Percentiles rank a stretch among this genome's conserved stretches.
These are phyloP conservation scores for Pyrrhia umbra DNA, from an alignment of 2,888 invertebrate species.

Conservation along the genomic window DNA sequence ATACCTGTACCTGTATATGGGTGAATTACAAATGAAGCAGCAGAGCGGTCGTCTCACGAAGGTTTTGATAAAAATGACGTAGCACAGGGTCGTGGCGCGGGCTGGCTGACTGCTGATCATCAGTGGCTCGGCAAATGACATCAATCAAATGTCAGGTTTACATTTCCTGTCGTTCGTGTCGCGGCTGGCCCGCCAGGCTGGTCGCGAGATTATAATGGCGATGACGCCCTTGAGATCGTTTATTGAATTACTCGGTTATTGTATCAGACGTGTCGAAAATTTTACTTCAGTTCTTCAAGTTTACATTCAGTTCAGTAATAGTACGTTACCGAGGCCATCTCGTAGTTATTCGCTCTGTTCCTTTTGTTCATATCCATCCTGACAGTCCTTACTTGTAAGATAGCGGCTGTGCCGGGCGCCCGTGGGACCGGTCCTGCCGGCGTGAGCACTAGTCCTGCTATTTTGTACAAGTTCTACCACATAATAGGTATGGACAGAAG, in stretches of 20 bases:
- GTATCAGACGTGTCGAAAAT: not conserved
- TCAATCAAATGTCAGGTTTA: too few species aligned
- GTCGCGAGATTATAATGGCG: not conserved
- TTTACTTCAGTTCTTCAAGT: not conserved
- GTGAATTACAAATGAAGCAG: too few species aligned
- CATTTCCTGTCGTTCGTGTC: slow-evolving; percentile 29
- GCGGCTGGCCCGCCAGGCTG: not conserved
- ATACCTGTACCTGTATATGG: too few species aligned
- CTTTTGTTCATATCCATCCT: not conserved
- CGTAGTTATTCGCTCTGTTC: too few species aligned
- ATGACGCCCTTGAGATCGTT: not conserved
- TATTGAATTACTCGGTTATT: not conserved
- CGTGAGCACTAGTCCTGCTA: slow-evolving; percentile 9
- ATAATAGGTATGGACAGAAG: not conserved
- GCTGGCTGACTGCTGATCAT: too few species aligned
- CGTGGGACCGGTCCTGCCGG: slow-evolving; percentile 33
- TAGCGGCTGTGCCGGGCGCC: not conserved
- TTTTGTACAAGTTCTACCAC: not conserved
- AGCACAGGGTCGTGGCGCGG: too few species aligned
- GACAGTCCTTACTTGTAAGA: not conserved
- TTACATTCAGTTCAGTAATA: too few species aligned
- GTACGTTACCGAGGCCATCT: too few species aligned
- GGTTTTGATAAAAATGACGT: too few species aligned
- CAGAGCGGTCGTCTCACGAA: too few species aligned
- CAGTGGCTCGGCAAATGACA: too few species aligned